A percentile compares a stretch with the other conserved stretches of the same genome.
Evolutionary conservation across 92 coral and sea anemone genomes (phyloP).

Genomic region (Phymanthus crucifer): DNA sequence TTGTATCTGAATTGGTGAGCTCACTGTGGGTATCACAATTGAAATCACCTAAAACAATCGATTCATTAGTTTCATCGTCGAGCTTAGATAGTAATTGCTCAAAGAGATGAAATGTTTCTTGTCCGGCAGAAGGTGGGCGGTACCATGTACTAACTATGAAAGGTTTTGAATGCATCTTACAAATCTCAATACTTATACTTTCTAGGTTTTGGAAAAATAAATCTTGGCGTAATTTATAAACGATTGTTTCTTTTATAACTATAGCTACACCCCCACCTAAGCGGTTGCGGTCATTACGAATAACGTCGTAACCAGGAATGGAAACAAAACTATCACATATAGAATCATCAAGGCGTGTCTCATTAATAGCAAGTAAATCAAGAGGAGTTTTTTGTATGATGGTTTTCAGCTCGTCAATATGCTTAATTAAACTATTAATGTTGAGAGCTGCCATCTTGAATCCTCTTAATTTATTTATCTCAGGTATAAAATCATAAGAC

Average conservation of each 20-base stretch:
- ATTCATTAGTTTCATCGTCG: no score
- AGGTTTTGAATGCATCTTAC: slow-evolving; percentile 13
- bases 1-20: no score
- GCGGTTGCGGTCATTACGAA: slow-evolving; percentile 8
- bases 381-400: background rate
- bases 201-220: background rate
- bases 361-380: slow-evolving; percentile 8
- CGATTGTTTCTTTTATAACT: background rate
- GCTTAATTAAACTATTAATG: background rate
- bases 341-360: slow-evolving; percentile 1
- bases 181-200: slow-evolving; percentile 17
- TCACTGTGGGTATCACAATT: no score
- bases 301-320: background rate
- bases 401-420: background rate
- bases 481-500: background rate
- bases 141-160: slow-evolving; percentile 21
- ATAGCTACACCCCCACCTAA: background rate
- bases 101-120: no score
- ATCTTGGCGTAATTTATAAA: background rate
- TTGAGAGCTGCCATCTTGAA: slow-evolving; percentile 1
- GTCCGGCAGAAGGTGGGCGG: no score
- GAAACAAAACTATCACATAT: background rate
- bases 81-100: no score
- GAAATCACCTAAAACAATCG: no score
- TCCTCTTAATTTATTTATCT: background rate